These are phyloP conservation scores for Scaptomyza montana DNA, from an alignment of 1,140 invertebrate genomes.

Conservation along the genomic window DNA sequence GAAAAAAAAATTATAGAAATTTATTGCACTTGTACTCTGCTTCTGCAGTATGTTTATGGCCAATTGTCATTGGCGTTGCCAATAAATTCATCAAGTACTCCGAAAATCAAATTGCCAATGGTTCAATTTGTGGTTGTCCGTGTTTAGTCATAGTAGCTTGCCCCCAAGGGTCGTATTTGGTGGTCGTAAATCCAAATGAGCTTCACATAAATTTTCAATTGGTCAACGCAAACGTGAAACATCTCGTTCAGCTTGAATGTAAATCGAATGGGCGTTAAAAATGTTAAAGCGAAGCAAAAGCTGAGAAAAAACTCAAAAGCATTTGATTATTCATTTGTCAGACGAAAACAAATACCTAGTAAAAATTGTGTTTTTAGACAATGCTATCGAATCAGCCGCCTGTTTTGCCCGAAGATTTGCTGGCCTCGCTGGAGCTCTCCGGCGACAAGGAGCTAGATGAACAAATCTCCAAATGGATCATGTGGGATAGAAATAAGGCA, in stretches of 20 bases:
- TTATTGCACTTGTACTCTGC: constrained; percentile 31
- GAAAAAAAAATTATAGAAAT: constrained; percentile 34
- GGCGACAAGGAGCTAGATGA: constrained; percentile 47
- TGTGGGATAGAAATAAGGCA: constrained; percentile 66
- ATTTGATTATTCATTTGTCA: no score
- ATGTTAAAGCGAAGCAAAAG: background rate
- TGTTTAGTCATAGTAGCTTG: constrained; percentile 66
- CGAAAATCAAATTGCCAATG: constrained; percentile 74
- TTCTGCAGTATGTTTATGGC: constrained; percentile 13
- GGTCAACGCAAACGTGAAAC: constrained; percentile 43
- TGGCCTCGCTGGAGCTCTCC: constrained; percentile 43
- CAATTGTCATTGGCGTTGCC: constrained; percentile 28
- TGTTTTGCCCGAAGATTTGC: constrained; percentile 35
- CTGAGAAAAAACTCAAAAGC: background rate
- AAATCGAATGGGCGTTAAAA: constrained; percentile 21
- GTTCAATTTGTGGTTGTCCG: constrained; percentile 75
- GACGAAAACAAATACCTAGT: no score
- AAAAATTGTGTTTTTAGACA: constrained; percentile 17
- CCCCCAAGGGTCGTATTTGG: constrained; percentile 60
- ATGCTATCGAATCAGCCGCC: constrained; percentile 20
- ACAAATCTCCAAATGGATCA: constrained; percentile 60
- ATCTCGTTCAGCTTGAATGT: background rate
- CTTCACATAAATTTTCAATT: constrained; percentile 78
- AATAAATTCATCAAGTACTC: constrained; percentile 71
- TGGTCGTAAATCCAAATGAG: constrained; percentile 78